Conservation (phyloP, 2,888 invertebrate genomes). For the Nezara viridula region DNA sequence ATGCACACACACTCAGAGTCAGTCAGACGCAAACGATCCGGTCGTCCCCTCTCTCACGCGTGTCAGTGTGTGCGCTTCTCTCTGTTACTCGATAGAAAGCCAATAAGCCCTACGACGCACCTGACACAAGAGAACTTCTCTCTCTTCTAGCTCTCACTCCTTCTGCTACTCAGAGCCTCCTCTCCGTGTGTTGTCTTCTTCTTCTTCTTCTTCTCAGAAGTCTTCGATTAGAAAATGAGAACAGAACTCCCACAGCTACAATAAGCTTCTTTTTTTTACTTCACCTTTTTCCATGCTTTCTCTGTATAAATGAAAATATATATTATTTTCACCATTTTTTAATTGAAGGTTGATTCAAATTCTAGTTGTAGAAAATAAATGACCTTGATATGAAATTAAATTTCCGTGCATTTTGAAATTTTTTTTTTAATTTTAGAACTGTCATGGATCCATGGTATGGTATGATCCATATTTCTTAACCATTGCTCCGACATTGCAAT, state of each 20-base stretch:
- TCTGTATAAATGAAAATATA: background rate
- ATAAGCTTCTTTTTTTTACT: constrained; percentile 40
- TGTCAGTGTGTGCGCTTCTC: constrained; percentile 58
- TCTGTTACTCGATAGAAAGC: constrained; percentile 53
- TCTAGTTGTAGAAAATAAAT: background rate
- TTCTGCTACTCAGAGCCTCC: constrained; percentile 47
- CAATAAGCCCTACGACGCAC: constrained; percentile 54
- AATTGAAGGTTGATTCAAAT: background rate
- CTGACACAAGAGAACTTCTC: constrained; percentile 59
- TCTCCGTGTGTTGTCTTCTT: constrained; percentile 49
- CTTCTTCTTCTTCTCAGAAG: constrained; percentile 57
- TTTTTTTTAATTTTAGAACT: background rate
- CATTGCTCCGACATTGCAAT: too few species aligned
- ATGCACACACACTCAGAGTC: constrained; percentile 51
- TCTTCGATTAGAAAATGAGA: constrained; percentile 44
- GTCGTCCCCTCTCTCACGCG: constrained; percentile 50
- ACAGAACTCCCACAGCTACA: constrained; percentile 42
- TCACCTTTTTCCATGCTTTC: constrained; percentile 36
- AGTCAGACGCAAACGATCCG: constrained; percentile 52
- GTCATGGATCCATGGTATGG: background rate
- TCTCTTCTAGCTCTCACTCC: constrained; percentile 50
- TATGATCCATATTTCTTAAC: background rate
- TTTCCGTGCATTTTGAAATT: background rate
- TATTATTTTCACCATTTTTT: background rate
- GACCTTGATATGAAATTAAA: background rate